phyloP scores from a whole-genome alignment of 2,113 vertebrate species.

The Trachemys scripta region DNA sequence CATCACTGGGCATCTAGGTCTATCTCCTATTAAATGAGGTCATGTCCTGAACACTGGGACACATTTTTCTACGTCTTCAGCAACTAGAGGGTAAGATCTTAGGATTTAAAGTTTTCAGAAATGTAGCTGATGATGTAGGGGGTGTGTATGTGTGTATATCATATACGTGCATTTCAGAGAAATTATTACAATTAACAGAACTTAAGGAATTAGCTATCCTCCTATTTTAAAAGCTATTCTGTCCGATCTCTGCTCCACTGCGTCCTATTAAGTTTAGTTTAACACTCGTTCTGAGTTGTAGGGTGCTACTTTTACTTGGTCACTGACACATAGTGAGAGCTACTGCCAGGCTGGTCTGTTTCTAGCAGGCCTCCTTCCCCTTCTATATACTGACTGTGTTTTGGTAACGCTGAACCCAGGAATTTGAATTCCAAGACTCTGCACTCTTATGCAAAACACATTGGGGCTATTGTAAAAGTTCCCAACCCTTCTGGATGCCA shows the following conservation, averaged over 20 bases:
- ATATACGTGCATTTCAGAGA: background rate
- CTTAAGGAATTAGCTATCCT: background rate
- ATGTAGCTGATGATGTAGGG: background rate
- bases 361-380: background rate
- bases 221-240: background rate
- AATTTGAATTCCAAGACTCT: background rate
- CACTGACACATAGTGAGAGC: background rate
- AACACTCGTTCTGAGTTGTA: background rate
- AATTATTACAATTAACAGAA: background rate
- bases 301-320: accelerated
- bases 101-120: background rate
- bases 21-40: background rate
- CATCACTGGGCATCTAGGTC: background rate
- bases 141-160: background rate
- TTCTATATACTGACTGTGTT: background rate
- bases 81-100: background rate
- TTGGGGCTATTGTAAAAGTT: background rate
- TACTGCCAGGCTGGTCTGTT: background rate
- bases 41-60: background rate
- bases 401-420: background rate
- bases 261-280: background rate
- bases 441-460: background rate
- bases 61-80: background rate
- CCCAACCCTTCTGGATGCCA: background rate
- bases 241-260: background rate